These are phyloP conservation scores for Sinonovacula constricta DNA, from an alignment of 1,140 invertebrate genomes.

Conservation along the genomic window DNA sequence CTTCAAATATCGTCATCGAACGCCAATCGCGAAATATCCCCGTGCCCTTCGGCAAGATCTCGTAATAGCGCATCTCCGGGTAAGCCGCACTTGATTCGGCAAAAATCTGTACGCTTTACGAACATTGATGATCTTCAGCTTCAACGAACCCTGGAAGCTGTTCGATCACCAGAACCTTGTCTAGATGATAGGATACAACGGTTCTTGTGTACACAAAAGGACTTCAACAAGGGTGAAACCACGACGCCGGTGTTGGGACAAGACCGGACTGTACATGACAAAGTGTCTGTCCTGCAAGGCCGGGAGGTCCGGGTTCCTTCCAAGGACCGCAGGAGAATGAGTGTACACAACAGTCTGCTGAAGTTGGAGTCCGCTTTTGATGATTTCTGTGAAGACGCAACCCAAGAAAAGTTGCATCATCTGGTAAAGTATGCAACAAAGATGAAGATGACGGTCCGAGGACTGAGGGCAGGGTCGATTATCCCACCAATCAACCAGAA, in stretches of 20 bases:
- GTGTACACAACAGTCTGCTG: background rate
- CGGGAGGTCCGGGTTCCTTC: too few species aligned
- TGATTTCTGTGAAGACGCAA: conserved; percentile 24
- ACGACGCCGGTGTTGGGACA: too few species aligned
- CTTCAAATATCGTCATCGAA: too few species aligned
- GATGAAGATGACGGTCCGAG: conserved; percentile 15
- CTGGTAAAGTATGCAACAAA: conserved; percentile 23
- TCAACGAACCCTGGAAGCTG: background rate
- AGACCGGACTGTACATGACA: background rate
- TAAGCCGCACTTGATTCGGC: conserved; percentile 13
- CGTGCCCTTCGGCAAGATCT: background rate
- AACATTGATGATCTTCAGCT: background rate
- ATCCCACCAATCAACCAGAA: too few species aligned
- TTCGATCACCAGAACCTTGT: background rate
- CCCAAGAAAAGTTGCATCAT: conserved; percentile 8
- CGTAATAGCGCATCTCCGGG: conserved; percentile 8
- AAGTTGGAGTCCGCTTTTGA: conserved; percentile 40
- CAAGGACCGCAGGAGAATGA: background rate
- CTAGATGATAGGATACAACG: conserved; percentile 36
- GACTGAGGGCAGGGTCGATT: too few species aligned
- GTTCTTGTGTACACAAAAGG: conserved; percentile 17
- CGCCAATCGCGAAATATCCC: background rate
- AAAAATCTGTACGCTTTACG: conserved; percentile 37
- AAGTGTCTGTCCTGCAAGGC: background rate
- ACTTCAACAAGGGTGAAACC: conserved; percentile 20